Evolutionary conservation across 92 coral and sea anemone genomes (phyloP).

Genomic region (Umimayanthus chanpuru): DNA sequence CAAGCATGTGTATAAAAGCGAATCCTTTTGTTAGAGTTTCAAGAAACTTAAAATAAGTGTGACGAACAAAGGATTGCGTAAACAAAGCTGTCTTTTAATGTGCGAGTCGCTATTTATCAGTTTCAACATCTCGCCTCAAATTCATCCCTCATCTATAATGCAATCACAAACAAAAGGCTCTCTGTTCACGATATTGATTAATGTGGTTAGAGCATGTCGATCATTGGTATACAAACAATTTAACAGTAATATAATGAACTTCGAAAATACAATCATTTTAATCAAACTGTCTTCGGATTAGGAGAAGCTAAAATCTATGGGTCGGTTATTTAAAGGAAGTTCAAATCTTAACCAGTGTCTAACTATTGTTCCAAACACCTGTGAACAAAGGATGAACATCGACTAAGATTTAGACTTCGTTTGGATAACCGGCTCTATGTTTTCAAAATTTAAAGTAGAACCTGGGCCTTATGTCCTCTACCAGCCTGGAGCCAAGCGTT

Average conservation of each 20-base stretch:
- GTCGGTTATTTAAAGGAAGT: too few species aligned
- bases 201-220: neutral
- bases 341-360: too few species aligned
- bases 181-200: neutral
- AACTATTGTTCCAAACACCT: too few species aligned
- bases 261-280: neutral
- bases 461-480: neutral
- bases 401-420: too few species aligned
- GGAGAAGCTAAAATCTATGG: neutral
- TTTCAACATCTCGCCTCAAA: neutral
- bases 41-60: too few species aligned
- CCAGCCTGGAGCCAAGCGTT: neutral
- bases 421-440: neutral
- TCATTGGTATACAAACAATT: neutral
- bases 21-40: too few species aligned
- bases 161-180: neutral
- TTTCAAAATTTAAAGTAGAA: neutral
- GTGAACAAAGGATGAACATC: too few species aligned
- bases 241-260: neutral
- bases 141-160: neutral
- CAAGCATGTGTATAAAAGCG: too few species aligned
- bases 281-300: neutral
- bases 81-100: neutral
- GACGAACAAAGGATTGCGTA: neutral
- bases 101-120: neutral